phyloP scores from a whole-genome alignment of 2,797 vertebrate species.

The Scleropages formosus region DNA sequence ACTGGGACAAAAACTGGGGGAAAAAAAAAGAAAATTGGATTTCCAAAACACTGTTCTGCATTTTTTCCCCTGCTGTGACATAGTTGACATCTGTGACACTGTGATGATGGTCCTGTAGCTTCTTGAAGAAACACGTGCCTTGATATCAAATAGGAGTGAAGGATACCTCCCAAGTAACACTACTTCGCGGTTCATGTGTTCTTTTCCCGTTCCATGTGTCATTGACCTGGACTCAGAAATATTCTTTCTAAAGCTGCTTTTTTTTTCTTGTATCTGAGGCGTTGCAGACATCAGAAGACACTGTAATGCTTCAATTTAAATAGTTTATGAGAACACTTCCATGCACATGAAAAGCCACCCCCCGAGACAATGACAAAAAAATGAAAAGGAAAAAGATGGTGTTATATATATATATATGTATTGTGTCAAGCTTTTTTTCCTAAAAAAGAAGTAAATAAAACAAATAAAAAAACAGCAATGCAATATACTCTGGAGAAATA shows the following conservation, averaged over 20 bases:
- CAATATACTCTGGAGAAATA: no score
- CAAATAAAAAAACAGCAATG: no score
- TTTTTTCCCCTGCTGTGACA: neutral
- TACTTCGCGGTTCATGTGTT: neutral
- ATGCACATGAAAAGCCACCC: slow-evolving; percentile 39
- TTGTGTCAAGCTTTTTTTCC: no score
- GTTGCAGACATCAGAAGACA: slow-evolving; percentile 67
- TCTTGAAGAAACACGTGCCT: neutral
- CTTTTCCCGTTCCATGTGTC: neutral
- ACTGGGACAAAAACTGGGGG: neutral
- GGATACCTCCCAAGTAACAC: neutral
- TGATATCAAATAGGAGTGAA: neutral
- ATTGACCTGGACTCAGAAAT: neutral
- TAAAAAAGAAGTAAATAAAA: no score
- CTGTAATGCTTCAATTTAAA: slow-evolving; percentile 67
- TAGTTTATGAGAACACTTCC: slow-evolving; percentile 60
- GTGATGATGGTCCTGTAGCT: neutral
- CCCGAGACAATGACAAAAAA: neutral
- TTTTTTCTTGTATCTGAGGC: slow-evolving; percentile 53
- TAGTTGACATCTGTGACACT: slow-evolving; percentile 2
- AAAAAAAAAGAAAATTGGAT: slow-evolving; percentile 8
- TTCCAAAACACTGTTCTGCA: neutral
- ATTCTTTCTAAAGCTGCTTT: slow-evolving; percentile 24
- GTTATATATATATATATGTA: neutral
- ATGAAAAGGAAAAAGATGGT: neutral